phyloP scores from a whole-genome alignment of 2,888 invertebrate genomes.

The Sphaerolaimus hirsutus region DNA sequence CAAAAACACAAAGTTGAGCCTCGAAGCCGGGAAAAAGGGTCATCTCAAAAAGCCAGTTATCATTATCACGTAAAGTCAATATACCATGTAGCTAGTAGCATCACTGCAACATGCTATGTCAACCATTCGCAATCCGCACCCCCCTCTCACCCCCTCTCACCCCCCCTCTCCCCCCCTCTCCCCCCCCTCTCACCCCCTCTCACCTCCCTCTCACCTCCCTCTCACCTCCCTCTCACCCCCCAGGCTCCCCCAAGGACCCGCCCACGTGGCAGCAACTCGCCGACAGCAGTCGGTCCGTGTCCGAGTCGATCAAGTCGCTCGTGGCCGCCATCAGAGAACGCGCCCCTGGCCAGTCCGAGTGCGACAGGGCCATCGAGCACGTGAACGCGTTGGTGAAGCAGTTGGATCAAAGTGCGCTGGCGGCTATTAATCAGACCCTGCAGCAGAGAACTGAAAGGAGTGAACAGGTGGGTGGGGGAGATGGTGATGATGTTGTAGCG shows the following conservation, averaged over 20 bases:
- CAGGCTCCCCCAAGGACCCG: constrained; percentile 57
- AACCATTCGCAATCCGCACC: too few relatives aligned
- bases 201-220: too few relatives aligned
- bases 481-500: background rate
- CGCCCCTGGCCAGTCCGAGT: constrained; percentile 80
- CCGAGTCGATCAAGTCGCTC: constrained; percentile 77
- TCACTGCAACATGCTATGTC: too few relatives aligned
- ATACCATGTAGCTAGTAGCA: too few relatives aligned
- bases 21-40: too few relatives aligned
- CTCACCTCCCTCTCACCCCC: too few relatives aligned
- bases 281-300: constrained; percentile 72
- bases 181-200: too few relatives aligned
- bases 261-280: constrained; percentile 80
- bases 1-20: too few relatives aligned
- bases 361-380: constrained; percentile 45
- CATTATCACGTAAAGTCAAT: too few relatives aligned
- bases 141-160: too few relatives aligned
- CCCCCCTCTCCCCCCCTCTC: too few relatives aligned
- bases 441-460: constrained; percentile 45
- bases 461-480: constrained; percentile 32
- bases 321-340: constrained; percentile 76
- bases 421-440: constrained; percentile 58
- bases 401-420: constrained; percentile 60
- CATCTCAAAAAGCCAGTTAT: too few relatives aligned
- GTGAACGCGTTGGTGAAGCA: constrained; percentile 26